Percentiles rank a stretch among this genome's conserved stretches.
Conservation (phyloP, 2,113 vertebrate genomes). For the Mustela nigripes region DNA sequence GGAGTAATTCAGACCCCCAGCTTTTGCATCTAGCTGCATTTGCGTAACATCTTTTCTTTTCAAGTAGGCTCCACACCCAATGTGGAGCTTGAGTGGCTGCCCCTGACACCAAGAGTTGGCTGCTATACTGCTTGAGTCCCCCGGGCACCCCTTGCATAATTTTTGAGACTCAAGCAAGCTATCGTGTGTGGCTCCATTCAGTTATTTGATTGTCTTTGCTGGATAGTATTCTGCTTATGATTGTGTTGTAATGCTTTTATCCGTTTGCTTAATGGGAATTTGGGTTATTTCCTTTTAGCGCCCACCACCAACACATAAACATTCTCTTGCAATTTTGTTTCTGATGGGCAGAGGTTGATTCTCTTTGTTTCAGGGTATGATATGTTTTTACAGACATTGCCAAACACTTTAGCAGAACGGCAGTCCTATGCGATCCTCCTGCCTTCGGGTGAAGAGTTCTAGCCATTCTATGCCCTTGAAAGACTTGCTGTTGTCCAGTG, state of each 20-base stretch:
- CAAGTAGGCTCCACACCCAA: neutral
- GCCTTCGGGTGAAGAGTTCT: neutral
- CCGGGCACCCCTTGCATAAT: neutral
- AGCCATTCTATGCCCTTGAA: neutral
- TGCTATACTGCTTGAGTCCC: neutral
- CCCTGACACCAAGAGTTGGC: neutral
- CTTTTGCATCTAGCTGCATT: neutral
- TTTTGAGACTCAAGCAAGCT: neutral
- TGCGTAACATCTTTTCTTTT: neutral
- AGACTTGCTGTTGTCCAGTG: neutral
- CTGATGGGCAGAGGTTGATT: neutral
- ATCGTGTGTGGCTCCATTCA: fast-evolving
- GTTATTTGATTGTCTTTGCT: neutral
- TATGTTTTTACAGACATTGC: neutral
- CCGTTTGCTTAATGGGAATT: neutral
- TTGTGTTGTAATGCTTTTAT: neutral
- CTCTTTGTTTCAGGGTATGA: fast-evolving
- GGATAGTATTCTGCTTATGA: neutral
- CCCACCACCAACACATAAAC: neutral
- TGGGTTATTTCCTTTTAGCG: neutral
- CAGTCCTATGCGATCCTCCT: neutral
- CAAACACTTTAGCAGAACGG: neutral
- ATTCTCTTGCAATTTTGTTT: neutral
- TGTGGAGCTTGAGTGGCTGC: neutral
- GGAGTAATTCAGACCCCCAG: neutral